Evolutionary conservation across 2,797 vertebrate species (phyloP).

Genomic region (Falco naumanni): DNA sequence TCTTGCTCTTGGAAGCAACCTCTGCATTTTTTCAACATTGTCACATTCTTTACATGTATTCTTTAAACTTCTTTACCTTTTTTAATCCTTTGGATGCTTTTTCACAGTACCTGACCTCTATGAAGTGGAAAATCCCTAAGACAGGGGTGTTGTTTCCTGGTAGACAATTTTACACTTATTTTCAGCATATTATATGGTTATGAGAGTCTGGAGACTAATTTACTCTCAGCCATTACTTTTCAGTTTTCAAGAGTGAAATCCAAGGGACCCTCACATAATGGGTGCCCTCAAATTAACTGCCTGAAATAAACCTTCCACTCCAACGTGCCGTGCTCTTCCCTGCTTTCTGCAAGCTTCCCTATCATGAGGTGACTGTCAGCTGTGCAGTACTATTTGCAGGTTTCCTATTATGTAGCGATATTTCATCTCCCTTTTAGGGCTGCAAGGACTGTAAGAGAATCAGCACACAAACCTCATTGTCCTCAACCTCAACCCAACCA

Average conservation of each 20-base stretch:
- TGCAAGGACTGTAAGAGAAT: neutral
- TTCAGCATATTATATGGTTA: neutral
- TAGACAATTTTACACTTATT: neutral
- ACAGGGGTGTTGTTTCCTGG: neutral
- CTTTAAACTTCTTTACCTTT: neutral
- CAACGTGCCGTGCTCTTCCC: neutral
- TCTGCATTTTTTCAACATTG: neutral
- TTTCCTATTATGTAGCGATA: fast-evolving
- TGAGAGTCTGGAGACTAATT: neutral
- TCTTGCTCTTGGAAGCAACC: neutral
- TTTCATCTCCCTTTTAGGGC: neutral
- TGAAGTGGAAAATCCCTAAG: neutral
- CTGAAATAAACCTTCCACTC: neutral
- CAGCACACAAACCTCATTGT: conserved; percentile 18
- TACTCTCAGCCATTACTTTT: neutral
- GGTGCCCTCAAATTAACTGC: neutral
- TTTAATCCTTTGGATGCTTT: neutral
- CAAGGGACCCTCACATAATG: neutral
- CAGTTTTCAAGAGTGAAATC: neutral
- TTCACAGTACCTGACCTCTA: neutral
- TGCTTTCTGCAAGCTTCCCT: neutral
- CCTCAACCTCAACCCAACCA: neutral
- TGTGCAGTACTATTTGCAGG: neutral
- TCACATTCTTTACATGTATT: neutral
- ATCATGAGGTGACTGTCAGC: fast-evolving